These are phyloP conservation scores for Scaptomyza caliginosa DNA, from an alignment of 2,888 invertebrate genomes.

Conservation along the genomic window DNA sequence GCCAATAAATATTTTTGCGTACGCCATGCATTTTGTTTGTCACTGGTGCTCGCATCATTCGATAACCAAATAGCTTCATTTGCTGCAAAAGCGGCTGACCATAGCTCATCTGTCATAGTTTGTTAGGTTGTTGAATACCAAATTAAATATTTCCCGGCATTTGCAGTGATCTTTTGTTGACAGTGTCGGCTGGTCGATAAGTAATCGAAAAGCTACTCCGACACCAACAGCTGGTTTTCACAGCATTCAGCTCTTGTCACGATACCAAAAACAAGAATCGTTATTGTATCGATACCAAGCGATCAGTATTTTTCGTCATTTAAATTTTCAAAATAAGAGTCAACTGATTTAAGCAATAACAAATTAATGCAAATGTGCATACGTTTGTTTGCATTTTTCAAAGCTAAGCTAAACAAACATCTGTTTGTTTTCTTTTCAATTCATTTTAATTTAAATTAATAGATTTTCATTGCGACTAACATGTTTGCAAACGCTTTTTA, in stretches of 20 bases:
- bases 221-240: neutral
- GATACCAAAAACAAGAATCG: neutral
- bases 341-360: neutral
- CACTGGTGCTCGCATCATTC: neutral
- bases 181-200: conserved; percentile 31
- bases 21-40: conserved; percentile 62
- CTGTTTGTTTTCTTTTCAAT: conserved; percentile 26
- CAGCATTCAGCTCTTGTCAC: conserved; percentile 31
- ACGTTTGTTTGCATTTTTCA: too few relatives aligned
- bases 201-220: neutral
- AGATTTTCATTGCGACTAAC: conserved; percentile 4
- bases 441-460: conserved; percentile 53
- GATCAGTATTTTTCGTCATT: conserved; percentile 6
- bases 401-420: neutral
- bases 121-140: neutral
- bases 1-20: conserved; percentile 54
- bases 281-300: conserved; percentile 22
- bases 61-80: conserved; percentile 33
- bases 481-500: neutral
- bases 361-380: neutral
- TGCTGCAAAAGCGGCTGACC: conserved; percentile 15
- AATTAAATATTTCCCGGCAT: conserved; percentile 19
- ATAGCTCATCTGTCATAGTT: conserved; percentile 11
- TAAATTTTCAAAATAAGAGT: neutral
- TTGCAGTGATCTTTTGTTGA: conserved; percentile 10